A percentile compares a stretch with the other conserved stretches of the same genome.
phyloP scores from a whole-genome alignment of 2,113 vertebrate genomes.

The Tapirus terrestris region DNA sequence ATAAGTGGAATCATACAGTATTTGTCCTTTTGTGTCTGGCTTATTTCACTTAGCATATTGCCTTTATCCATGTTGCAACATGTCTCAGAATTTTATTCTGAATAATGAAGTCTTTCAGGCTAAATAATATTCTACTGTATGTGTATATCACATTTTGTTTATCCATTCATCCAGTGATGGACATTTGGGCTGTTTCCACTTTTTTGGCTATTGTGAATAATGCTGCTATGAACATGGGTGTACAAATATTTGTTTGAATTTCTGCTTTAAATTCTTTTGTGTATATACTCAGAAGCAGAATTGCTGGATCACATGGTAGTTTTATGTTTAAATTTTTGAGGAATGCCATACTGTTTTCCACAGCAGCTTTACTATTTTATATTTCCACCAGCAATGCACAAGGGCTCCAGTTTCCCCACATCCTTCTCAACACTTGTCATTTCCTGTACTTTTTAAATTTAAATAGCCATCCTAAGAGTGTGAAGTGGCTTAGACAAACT shows the following conservation, averaged over 20 bases:
- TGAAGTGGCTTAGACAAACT: background rate
- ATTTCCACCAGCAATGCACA: background rate
- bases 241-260: background rate
- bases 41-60: background rate
- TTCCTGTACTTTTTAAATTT: background rate
- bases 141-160: background rate
- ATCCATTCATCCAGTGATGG: background rate
- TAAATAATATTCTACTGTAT: background rate
- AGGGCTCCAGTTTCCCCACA: background rate
- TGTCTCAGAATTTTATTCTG: background rate
- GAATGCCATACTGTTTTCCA: background rate
- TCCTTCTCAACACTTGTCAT: background rate
- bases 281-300: background rate
- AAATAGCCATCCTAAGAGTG: background rate
- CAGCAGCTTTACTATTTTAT: background rate
- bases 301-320: background rate
- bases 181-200: background rate
- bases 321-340: background rate
- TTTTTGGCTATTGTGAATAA: background rate
- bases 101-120: background rate
- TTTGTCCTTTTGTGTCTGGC: background rate
- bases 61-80: background rate
- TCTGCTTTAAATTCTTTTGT: slow-evolving; percentile 10
- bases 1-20: background rate
- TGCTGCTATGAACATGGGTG: background rate